A percentile compares a stretch with the other conserved stretches of the same genome.
Conservation (phyloP, 1,140 invertebrate species). For the Hestina assimilis region DNA sequence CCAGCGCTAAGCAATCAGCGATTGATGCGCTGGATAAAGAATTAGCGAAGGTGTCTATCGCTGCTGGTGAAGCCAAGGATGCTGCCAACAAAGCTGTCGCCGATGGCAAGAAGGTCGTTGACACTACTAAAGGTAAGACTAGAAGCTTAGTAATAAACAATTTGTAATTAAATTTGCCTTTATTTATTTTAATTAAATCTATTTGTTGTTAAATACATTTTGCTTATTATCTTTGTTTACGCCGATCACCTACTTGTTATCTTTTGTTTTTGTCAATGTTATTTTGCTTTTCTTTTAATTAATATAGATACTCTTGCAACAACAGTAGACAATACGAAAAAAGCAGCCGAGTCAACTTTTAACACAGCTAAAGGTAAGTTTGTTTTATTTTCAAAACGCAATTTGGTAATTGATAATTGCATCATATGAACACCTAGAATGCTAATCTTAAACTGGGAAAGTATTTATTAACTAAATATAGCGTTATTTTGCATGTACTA, state of each 20-base stretch:
- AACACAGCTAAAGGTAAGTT: slow-evolving; percentile 52
- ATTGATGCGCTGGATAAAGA: slow-evolving; percentile 72
- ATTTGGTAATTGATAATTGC: not conserved
- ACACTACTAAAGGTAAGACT: slow-evolving; percentile 72
- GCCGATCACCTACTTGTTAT: slow-evolving; percentile 19
- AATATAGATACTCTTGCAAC: slow-evolving; percentile 63
- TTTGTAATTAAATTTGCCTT: not conserved
- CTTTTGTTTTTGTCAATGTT: slow-evolving; percentile 34
- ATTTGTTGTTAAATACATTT: slow-evolving; percentile 20
- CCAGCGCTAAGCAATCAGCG: slow-evolving; percentile 54
- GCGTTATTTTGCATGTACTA: slow-evolving; percentile 4
- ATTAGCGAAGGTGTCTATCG: slow-evolving; percentile 66
- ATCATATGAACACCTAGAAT: not conserved
- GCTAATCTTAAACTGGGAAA: not conserved
- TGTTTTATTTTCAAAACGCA: not conserved
- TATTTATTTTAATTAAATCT: slow-evolving; percentile 4
- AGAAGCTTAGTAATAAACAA: no score
- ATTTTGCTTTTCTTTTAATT: slow-evolving; percentile 35
- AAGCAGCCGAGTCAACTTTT: slow-evolving; percentile 50
- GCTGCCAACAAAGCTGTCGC: slow-evolving; percentile 67
- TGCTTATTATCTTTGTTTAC: slow-evolving; percentile 12
- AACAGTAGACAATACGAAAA: slow-evolving; percentile 65
- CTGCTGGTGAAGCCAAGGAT: slow-evolving; percentile 69
- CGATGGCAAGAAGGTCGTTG: slow-evolving; percentile 72
- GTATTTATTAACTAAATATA: not conserved